phyloP scores from a whole-genome alignment of 2,797 vertebrate genomes.

The Protonibea diacanthus region DNA sequence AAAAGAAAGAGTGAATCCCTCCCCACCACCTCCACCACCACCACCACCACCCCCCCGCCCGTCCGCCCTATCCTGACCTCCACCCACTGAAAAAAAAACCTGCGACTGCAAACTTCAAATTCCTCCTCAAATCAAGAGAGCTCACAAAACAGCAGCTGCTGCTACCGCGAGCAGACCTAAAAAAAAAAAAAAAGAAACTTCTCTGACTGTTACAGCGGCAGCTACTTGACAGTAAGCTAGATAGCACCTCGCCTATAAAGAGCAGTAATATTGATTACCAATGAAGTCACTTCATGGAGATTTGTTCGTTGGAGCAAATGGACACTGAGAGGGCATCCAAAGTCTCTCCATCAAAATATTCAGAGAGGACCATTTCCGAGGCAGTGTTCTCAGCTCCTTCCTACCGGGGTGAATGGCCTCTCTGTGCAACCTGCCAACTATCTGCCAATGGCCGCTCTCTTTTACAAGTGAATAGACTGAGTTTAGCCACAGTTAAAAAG shows the following conservation, averaged over 20 bases:
- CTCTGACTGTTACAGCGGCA: not conserved
- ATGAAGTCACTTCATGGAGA: slow-evolving; percentile 60
- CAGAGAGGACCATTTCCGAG: slow-evolving; percentile 77
- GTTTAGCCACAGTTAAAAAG: slow-evolving; percentile 86
- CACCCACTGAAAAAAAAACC: slow-evolving; percentile 31
- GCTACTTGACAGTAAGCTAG: not conserved
- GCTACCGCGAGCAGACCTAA: slow-evolving; percentile 19
- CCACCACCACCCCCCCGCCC: not conserved
- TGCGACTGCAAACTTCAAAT: slow-evolving; percentile 50
- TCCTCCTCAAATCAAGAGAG: slow-evolving; percentile 34
- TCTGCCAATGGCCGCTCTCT: slow-evolving; percentile 89
- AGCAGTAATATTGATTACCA: slow-evolving; percentile 47
- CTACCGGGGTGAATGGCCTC: slow-evolving; percentile 86
- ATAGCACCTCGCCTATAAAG: not conserved
- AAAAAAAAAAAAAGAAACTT: slow-evolving; percentile 8
- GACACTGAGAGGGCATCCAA: slow-evolving; percentile 70
- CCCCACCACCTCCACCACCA: not conserved
- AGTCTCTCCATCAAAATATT: slow-evolving; percentile 80
- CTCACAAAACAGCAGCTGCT: slow-evolving; percentile 39
- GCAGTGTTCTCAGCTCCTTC: slow-evolving; percentile 83
- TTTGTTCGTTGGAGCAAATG: slow-evolving; percentile 55
- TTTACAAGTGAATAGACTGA: slow-evolving; percentile 89
- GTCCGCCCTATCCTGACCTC: not conserved
- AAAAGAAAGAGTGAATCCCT: slow-evolving; percentile 51
- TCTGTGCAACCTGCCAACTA: slow-evolving; percentile 89